Percentiles rank a stretch among this genome's conserved stretches.
Conservation (phyloP, 2,888 invertebrate genomes). For the Agrypnus murinus region DNA sequence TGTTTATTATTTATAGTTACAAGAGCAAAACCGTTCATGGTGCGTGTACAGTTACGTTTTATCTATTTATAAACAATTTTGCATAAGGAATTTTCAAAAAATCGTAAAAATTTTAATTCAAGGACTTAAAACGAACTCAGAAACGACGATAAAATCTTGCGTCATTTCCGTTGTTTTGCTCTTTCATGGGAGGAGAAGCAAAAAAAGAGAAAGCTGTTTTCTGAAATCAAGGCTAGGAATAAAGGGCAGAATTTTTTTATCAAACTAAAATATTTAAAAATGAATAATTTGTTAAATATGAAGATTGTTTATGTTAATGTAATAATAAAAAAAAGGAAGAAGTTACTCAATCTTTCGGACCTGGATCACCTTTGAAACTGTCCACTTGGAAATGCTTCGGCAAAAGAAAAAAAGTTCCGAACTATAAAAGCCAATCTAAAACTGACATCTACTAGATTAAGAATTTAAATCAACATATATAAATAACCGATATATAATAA, state of each 20-base stretch:
- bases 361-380: slow-evolving; percentile 17
- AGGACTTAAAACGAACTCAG: neutral
- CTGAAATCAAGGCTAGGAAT: slow-evolving; percentile 3
- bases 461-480: slow-evolving; percentile 10
- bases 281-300: no score
- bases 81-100: slow-evolving; percentile 20
- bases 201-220: slow-evolving; percentile 13
- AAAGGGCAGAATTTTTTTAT: no score
- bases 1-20: no score
- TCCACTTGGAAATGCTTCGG: neutral
- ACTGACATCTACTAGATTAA: slow-evolving; percentile 28
- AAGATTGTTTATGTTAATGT: no score
- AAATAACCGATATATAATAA: slow-evolving; percentile 26
- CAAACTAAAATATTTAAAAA: no score
- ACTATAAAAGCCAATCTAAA: neutral
- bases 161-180: slow-evolving; percentile 14
- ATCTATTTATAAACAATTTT: slow-evolving; percentile 8
- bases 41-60: no score
- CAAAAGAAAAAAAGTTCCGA: neutral
- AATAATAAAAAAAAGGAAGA: no score
- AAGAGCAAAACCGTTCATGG: no score
- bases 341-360: neutral
- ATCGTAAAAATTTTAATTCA: slow-evolving; percentile 4
- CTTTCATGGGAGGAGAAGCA: no score
- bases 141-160: slow-evolving; percentile 19